These are phyloP conservation scores for Erebia palarica DNA, from an alignment of 2,888 invertebrate species.

Conservation along the genomic window DNA sequence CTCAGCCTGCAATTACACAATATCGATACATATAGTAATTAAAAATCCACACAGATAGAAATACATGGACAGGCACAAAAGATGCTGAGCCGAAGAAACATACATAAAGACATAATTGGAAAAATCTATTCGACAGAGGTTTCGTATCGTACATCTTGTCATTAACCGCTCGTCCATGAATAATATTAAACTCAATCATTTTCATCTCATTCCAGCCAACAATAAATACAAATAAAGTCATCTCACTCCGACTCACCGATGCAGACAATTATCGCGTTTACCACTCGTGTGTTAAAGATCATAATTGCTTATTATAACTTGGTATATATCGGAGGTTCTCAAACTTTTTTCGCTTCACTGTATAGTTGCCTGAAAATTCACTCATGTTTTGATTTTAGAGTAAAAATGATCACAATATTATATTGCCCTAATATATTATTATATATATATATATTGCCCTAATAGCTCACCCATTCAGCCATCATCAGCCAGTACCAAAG, in stretches of 20 bases:
- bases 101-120: background rate
- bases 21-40: too few relatives aligned
- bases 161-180: conserved; percentile 56
- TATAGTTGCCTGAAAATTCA: background rate
- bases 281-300: conserved; percentile 46
- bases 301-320: conserved; percentile 43
- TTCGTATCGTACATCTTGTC: conserved; percentile 31
- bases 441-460: too few relatives aligned
- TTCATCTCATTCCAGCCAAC: conserved; percentile 46
- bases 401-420: too few relatives aligned
- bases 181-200: conserved; percentile 65
- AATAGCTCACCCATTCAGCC: too few relatives aligned
- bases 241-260: conserved; percentile 38
- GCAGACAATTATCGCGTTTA: conserved; percentile 49
- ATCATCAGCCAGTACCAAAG: too few relatives aligned
- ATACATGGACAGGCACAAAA: too few relatives aligned
- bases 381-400: too few relatives aligned
- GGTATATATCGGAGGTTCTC: conserved; percentile 1
- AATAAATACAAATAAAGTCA: conserved; percentile 56
- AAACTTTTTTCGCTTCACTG: background rate
- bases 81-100: background rate
- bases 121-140: background rate
- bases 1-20: too few relatives aligned
- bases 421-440: too few relatives aligned
- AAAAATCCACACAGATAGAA: too few relatives aligned